phyloP scores from a whole-genome alignment of 2,113 vertebrate species.

The Callithrix jacchus region DNA sequence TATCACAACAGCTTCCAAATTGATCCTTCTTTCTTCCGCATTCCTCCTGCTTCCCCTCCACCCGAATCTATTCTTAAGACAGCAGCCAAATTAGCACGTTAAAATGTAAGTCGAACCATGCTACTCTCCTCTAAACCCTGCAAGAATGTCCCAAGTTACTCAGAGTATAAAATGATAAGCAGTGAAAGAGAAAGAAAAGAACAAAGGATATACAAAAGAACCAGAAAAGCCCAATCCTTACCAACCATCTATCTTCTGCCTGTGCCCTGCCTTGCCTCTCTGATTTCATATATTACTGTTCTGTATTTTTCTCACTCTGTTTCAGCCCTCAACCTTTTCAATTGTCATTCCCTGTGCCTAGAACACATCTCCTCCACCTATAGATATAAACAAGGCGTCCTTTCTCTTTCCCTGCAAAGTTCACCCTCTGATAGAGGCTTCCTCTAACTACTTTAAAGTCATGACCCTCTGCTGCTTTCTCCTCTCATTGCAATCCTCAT shows the following conservation, averaged over 20 bases:
- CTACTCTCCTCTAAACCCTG: not conserved
- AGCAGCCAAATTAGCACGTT: not conserved
- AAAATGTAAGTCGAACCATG: not conserved
- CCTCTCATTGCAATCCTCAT: not conserved
- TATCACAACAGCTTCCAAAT: not conserved
- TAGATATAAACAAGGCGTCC: not conserved
- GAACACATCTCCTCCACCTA: not conserved
- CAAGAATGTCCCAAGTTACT: not conserved
- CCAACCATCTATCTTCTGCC: fast-evolving
- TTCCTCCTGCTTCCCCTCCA: not conserved
- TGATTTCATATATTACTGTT: not conserved
- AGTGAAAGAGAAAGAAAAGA: too few species aligned
- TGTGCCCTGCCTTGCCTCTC: not conserved
- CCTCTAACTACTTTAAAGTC: too few species aligned
- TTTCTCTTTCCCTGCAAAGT: not conserved
- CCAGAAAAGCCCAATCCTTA: not conserved
- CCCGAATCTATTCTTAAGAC: not conserved
- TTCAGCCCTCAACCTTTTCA: not conserved
- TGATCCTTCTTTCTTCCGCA: not conserved
- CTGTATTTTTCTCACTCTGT: not conserved
- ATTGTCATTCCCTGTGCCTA: not conserved
- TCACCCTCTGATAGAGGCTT: not conserved
- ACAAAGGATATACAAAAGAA: too few species aligned
- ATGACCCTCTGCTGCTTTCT: not conserved
- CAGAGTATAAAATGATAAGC: not conserved